Evolutionary conservation across 2,797 vertebrate genomes (phyloP).

Genomic region (Myiotriccus ornatus): DNA sequence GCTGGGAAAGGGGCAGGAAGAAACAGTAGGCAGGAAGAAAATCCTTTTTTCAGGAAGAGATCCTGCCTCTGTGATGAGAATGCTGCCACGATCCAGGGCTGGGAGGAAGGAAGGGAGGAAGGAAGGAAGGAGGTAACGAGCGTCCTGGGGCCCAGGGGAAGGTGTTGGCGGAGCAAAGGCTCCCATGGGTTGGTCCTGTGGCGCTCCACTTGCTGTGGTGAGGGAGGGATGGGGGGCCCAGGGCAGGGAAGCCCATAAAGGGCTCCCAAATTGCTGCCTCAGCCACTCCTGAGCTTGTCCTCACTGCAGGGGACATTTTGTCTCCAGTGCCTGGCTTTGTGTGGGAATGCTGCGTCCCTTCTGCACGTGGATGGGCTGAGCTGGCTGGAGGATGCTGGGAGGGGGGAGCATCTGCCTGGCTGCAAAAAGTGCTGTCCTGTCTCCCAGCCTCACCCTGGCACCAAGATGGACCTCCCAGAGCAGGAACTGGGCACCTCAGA

Average conservation of each 20-base stretch:
- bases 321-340: neutral
- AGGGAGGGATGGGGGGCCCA: accelerated
- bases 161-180: neutral
- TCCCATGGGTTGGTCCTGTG: accelerated
- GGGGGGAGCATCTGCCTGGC: neutral
- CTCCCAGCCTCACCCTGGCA: neutral
- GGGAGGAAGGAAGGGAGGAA: neutral
- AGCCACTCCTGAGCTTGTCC: neutral
- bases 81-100: accelerated
- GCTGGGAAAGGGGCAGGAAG: neutral
- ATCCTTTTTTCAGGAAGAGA: neutral
- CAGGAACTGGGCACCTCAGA: neutral
- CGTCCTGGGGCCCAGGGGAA: neutral
- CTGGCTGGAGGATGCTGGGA: neutral
- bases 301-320: accelerated
- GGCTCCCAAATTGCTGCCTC: neutral
- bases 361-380: accelerated
- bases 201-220: neutral
- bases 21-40: neutral
- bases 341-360: neutral
- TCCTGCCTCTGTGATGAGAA: neutral
- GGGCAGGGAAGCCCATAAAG: neutral
- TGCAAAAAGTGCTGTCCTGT: neutral
- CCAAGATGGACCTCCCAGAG: neutral
- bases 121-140: neutral